These are phyloP conservation scores for Graptemys geographica DNA, from an alignment of 2,797 vertebrate species.

Conservation along the genomic window DNA sequence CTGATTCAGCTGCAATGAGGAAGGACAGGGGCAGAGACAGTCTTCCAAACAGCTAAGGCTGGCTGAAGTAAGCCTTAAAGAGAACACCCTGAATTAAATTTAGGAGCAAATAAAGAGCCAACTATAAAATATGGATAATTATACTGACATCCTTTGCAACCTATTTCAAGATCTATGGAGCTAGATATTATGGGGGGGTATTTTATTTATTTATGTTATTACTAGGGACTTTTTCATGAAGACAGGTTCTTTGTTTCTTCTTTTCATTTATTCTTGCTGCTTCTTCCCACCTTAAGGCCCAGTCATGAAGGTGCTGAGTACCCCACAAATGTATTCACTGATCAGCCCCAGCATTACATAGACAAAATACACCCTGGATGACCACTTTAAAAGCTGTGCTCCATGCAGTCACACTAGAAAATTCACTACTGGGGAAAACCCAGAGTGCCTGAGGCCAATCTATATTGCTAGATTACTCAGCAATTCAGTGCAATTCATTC, in stretches of 20 bases:
- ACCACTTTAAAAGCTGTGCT: not conserved
- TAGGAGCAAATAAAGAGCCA: conserved; percentile 17
- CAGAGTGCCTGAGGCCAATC: conserved; percentile 15
- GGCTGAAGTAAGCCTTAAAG: not conserved
- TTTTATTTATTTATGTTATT: not conserved
- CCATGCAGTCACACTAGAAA: conserved; percentile 5
- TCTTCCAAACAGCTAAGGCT: not conserved
- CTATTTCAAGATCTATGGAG: not conserved
- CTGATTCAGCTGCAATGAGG: not conserved
- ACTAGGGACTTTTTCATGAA: not conserved
- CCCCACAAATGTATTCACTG: not conserved
- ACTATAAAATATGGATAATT: not conserved
- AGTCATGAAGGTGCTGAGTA: not conserved
- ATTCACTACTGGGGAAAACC: conserved; percentile 33
- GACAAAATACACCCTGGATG: not conserved
- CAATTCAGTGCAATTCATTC: conserved; percentile 59
- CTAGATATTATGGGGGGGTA: not conserved
- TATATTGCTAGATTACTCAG: conserved; percentile 47
- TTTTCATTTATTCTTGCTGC: not conserved
- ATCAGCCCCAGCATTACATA: not conserved
- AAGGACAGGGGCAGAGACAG: not conserved
- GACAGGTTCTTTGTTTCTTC: not conserved
- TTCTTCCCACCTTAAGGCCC: not conserved
- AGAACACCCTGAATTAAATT: conserved; percentile 33
- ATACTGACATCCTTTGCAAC: not conserved